A percentile compares a stretch with the other conserved stretches of the same genome.
Evolutionary conservation across 2,113 vertebrate species (phyloP).

Genomic region (Coptodon rendalli): DNA sequence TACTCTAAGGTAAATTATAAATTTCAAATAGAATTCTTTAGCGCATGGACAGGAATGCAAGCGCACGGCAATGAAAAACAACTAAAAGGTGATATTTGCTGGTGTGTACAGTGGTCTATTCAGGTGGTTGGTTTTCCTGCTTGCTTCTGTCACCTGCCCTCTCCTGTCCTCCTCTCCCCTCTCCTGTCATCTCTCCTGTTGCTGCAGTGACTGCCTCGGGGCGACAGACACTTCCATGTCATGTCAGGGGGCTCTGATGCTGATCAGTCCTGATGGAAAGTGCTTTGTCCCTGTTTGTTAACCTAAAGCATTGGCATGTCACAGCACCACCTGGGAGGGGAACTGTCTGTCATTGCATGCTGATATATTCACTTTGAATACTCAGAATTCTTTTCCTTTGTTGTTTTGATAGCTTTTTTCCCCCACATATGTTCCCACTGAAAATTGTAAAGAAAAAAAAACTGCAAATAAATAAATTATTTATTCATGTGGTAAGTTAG

Average conservation of each 20-base stretch:
- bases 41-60: not conserved
- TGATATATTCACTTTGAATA: not conserved
- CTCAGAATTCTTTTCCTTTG: not conserved
- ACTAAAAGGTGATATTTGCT: not conserved
- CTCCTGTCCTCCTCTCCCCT: not conserved
- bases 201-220: slow-evolving; percentile 40
- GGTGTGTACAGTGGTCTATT: not conserved
- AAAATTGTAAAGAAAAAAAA: not conserved
- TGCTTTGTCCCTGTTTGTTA: slow-evolving; percentile 64
- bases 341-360: not conserved
- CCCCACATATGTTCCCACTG: not conserved
- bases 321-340: slow-evolving; percentile 18
- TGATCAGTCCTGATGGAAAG: slow-evolving; percentile 47
- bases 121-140: not conserved
- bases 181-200: slow-evolving; percentile 23
- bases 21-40: not conserved
- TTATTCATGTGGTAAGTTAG: not conserved
- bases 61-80: not conserved
- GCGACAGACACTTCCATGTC: slow-evolving; percentile 47
- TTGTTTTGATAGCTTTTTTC: not conserved
- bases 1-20: not conserved
- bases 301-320: slow-evolving; percentile 40
- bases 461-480: not conserved
- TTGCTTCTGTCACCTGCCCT: not conserved
- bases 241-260: slow-evolving; percentile 30